A percentile compares a stretch with the other conserved stretches of the same genome.
Evolutionary conservation across 2,888 invertebrate genomes (phyloP).

Genomic region (Leptogaster cylindrica): DNA sequence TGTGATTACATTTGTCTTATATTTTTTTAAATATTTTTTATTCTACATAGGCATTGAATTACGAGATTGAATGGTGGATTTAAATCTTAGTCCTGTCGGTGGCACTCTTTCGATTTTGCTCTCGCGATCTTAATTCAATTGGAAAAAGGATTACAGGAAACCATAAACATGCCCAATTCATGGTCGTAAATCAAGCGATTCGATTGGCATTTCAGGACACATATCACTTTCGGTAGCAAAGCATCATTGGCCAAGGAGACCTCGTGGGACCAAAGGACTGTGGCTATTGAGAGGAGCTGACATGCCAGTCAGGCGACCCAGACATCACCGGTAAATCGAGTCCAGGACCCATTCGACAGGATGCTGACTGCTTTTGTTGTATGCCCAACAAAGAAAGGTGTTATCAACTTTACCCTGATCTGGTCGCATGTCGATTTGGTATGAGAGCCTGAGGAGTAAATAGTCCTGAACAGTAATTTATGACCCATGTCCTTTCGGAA

Average conservation of each 20-base stretch:
- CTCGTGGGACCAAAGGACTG: not conserved
- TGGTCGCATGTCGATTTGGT: too few species aligned
- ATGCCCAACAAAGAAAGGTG: not conserved
- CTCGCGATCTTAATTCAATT: too few species aligned
- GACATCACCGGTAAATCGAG: not conserved
- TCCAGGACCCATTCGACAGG: not conserved
- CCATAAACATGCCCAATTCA: too few species aligned
- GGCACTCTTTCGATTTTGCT: too few species aligned
- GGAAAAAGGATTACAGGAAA: too few species aligned
- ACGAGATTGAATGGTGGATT: too few species aligned
- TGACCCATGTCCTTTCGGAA: not conserved
- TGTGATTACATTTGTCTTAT: too few species aligned
- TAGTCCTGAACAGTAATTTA: conserved; percentile 4
- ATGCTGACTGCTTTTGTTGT: not conserved
- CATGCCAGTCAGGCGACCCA: conserved; percentile 2
- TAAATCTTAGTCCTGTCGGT: too few species aligned
- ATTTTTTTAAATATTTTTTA: too few species aligned
- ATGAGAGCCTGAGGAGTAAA: not conserved
- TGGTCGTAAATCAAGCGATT: conserved; percentile 10
- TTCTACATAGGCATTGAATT: too few species aligned
- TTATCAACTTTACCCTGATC: not conserved
- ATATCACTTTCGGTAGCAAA: conserved; percentile 19
- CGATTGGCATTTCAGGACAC: conserved; percentile 29
- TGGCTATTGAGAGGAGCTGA: conserved; percentile 4
- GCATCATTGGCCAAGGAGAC: conserved; percentile 10